phyloP scores from a whole-genome alignment of 2,888 invertebrate species.

The Tiliacea citrago region DNA sequence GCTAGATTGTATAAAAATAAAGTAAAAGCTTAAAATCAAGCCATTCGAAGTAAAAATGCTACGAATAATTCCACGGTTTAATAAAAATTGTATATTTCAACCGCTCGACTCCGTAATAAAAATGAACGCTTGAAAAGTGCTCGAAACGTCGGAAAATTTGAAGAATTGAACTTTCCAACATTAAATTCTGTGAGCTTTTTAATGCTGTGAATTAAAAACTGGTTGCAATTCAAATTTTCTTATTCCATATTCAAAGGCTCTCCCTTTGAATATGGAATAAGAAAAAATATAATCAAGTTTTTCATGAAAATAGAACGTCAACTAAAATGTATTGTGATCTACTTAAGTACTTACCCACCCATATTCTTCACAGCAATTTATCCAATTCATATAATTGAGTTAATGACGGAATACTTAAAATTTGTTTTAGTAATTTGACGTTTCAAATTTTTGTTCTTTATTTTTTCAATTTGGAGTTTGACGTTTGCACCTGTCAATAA shows the following conservation, averaged over 20 bases:
- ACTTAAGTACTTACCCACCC: neutral
- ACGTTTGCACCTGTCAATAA: too few species aligned
- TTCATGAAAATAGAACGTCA: conserved; percentile 1
- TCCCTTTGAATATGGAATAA: conserved; percentile 5
- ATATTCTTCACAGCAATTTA: neutral
- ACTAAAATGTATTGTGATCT: neutral
- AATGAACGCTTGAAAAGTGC: conserved; percentile 20
- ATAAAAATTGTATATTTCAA: conserved; percentile 27
- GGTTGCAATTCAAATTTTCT: conserved; percentile 28
- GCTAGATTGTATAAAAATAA: too few species aligned
- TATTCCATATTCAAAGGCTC: too few species aligned
- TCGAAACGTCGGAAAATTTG: conserved; percentile 31
- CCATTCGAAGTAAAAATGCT: neutral
- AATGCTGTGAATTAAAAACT: conserved; percentile 33
- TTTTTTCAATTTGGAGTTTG: too few species aligned
- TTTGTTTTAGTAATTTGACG: too few species aligned
- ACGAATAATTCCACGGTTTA: conserved; percentile 4
- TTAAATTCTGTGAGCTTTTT: conserved; percentile 29
- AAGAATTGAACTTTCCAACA: conserved; percentile 5
- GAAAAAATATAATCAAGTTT: conserved; percentile 9
- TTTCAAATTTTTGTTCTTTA: too few species aligned
- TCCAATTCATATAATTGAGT: too few species aligned
- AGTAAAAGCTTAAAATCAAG: neutral
- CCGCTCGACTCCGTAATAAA: conserved; percentile 4
- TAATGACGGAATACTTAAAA: too few species aligned